Evolutionary conservation across 2,888 invertebrate genomes (phyloP), one percentile per base, ranked within the genome.

Genomic region (Drosophila neonasuta): DNA sequence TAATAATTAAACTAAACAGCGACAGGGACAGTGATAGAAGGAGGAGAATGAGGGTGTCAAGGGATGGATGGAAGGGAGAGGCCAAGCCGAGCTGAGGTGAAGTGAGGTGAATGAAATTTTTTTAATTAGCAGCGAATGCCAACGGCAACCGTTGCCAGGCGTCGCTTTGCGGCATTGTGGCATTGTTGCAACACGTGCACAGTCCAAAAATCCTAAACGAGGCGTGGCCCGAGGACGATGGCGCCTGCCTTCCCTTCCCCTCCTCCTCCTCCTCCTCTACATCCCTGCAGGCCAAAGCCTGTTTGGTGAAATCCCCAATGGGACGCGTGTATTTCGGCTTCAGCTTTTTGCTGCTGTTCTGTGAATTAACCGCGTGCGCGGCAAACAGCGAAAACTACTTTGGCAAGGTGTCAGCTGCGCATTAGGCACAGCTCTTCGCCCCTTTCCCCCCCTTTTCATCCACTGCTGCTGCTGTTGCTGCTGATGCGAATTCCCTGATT

Each of bases 351-450:
- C 17, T 59, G 44, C 11, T 34, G 9, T 34, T 50, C 45, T 67
- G 78, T 70, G 73, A 77, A 77, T 77, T 74, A 80, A 66, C 74
- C 79, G 74, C 69, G 66, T 60, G 66, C 63, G 55, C 63, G 59
- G 64, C 68, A 72, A 83, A 83, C 86, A 84, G 78, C 79, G 76
- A 84, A 86, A 84, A 84, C 82, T 83, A 83, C 82, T 83, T 85
- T 83, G 82, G 79, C 77, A 79, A 85, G 83, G 86, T 85, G 83
- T 85, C 83, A 83, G 83, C 83, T 79, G 86, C 80, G 77, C 79
- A 82, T 82, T 85, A 82, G 85, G 61, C 72, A 51, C 42, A 68
- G 57, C 57, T 13, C 51, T 20, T 17, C 6, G 34, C 7, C 6
- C 49, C 41, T 3, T 4, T 7, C 30, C 11, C 42, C 36, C 8